Conservation (phyloP, 2,113 vertebrate genomes). For the Pomatorhinus ruficollis region DNA sequence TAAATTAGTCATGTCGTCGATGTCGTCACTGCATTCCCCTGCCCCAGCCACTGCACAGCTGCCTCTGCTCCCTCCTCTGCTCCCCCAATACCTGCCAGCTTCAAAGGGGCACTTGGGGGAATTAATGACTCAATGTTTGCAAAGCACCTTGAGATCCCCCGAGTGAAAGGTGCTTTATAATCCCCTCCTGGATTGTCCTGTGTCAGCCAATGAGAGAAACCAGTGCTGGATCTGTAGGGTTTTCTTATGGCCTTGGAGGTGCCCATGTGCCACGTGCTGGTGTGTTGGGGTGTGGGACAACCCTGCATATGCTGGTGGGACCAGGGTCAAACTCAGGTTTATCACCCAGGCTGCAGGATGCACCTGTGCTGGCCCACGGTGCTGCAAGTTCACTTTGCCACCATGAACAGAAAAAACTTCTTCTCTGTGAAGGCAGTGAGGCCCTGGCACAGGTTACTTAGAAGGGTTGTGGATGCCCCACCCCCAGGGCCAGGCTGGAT, state of each 20-base stretch:
- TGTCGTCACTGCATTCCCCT: conserved; percentile 55
- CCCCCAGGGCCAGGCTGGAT: neutral
- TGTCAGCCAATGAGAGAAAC: neutral
- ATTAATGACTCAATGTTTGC: conserved; percentile 48
- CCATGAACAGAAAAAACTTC: fast-evolving
- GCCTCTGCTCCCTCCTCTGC: neutral
- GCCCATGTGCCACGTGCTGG: fast-evolving
- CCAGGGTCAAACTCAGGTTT: neutral
- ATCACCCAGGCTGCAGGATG: fast-evolving
- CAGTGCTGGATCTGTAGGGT: neutral
- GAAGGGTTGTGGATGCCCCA: neutral
- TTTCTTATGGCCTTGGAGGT: neutral
- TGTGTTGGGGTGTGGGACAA: neutral
- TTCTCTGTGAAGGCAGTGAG: neutral
- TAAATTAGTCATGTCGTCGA: conserved; percentile 55
- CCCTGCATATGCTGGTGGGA: fast-evolving
- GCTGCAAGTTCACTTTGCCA: fast-evolving
- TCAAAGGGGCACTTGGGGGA: conserved; percentile 34
- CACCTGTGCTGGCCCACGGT: fast-evolving
- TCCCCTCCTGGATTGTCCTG: neutral
- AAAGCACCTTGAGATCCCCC: conserved; percentile 32
- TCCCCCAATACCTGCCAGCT: conserved; percentile 36
- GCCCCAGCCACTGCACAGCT: neutral
- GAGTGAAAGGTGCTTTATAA: conserved; percentile 43
- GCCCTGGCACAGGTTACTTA: neutral